Evolutionary conservation across 1,140 invertebrate genomes (phyloP).

Genomic region (Drosophila repletoides): DNA sequence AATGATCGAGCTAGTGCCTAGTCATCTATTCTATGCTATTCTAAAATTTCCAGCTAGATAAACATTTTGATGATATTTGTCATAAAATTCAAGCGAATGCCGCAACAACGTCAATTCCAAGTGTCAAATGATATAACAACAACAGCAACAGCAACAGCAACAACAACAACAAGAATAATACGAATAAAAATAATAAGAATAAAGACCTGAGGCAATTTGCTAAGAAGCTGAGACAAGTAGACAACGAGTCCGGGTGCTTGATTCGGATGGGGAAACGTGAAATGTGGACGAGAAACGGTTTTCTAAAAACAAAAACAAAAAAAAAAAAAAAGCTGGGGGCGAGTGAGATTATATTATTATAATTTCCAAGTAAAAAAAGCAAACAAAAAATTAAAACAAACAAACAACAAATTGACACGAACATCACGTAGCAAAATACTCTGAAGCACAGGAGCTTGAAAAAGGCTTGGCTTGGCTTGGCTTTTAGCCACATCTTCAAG

Average conservation of each 20-base stretch:
- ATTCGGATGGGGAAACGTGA: constrained; percentile 26
- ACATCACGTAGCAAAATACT: constrained; percentile 68
- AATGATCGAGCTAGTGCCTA: constrained; percentile 1
- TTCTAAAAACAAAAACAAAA: too few species aligned
- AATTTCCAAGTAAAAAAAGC: constrained; percentile 76
- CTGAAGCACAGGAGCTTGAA: constrained; percentile 29
- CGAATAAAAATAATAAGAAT: constrained; percentile 6
- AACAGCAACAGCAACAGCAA: constrained; percentile 13
- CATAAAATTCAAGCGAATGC: constrained; percentile 37
- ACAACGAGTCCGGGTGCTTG: constrained; percentile 18
- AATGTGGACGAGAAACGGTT: not conserved
- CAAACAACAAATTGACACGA: constrained; percentile 79
- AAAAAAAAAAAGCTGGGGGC: not conserved
- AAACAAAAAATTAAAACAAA: constrained; percentile 74
- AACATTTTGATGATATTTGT: constrained; percentile 47
- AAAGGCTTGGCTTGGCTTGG: not conserved
- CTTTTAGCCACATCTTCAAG: not conserved
- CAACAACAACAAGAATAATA: not conserved
- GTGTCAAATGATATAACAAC: constrained; percentile 43
- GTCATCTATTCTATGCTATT: not conserved
- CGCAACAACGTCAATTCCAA: constrained; percentile 27
- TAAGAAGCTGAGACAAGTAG: constrained; percentile 25
- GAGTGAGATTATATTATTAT: constrained; percentile 78
- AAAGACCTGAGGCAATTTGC: constrained; percentile 35
- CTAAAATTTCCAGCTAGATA: constrained; percentile 28